These are phyloP conservation scores for Peromyscus melanophrys DNA, from an alignment of 2,797 vertebrate genomes.

Conservation along the genomic window DNA sequence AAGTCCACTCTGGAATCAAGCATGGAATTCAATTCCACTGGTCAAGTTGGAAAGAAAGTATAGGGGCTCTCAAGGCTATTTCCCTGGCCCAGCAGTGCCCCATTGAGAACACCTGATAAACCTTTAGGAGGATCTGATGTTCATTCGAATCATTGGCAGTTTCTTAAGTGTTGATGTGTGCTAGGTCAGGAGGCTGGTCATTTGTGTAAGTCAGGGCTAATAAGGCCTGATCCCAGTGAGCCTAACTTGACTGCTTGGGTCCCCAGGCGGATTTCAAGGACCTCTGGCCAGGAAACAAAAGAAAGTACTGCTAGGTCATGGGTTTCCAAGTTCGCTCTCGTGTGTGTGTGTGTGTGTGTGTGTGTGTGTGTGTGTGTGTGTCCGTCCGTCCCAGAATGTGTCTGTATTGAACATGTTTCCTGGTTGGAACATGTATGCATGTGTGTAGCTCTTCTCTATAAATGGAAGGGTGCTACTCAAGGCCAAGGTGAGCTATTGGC, in stretches of 20 bases:
- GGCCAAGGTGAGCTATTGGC: conserved; percentile 23
- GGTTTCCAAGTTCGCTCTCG: no score
- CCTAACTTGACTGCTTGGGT: conserved; percentile 43
- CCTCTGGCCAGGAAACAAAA: conserved; percentile 71
- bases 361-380: no score
- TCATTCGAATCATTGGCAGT: conserved; percentile 43
- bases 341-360: no score
- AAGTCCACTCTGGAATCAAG: conserved; percentile 89
- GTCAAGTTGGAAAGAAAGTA: conserved; percentile 84
- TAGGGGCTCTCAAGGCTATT: conserved; percentile 47
- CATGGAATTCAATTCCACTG: conserved; percentile 88
- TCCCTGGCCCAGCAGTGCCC: not conserved
- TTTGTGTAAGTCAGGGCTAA: conserved; percentile 33
- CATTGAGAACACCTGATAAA: conserved; percentile 30
- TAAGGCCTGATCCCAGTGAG: conserved; percentile 50
- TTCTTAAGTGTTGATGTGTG: conserved; percentile 43
- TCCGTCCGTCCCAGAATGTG: conserved; percentile 18
- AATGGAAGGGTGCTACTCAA: not conserved
- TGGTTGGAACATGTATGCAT: conserved; percentile 16
- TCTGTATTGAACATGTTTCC: conserved; percentile 63
- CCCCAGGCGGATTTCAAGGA: conserved; percentile 50
- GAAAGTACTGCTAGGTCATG: conserved; percentile 64
- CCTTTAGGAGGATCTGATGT: conserved; percentile 46
- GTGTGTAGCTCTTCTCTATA: not conserved
- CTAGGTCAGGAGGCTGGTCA: conserved; percentile 54